phyloP scores from a whole-genome alignment of 1,140 invertebrate genomes.

The Bursaphelenchus mucronatus region DNA sequence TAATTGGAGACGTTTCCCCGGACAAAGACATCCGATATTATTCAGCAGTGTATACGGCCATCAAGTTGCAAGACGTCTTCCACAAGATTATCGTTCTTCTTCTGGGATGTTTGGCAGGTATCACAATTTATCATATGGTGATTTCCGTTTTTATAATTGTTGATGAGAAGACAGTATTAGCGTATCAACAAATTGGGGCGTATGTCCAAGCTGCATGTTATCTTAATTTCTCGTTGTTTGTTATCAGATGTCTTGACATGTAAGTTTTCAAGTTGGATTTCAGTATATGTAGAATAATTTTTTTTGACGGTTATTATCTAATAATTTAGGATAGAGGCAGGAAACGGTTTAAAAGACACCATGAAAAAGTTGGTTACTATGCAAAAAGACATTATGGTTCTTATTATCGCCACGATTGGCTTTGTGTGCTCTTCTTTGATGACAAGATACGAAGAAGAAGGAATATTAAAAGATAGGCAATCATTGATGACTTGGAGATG shows the following conservation, averaged over 20 bases:
- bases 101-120: constrained; percentile 24
- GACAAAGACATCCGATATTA: constrained; percentile 7
- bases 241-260: constrained; percentile 27
- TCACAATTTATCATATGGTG: constrained; percentile 19
- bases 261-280: neutral
- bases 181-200: constrained; percentile 24
- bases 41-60: constrained; percentile 19
- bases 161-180: constrained; percentile 22
- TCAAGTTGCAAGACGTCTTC: constrained; percentile 11
- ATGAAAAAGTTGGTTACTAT: constrained; percentile 11
- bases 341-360: constrained; percentile 7
- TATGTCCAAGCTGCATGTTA: constrained; percentile 32
- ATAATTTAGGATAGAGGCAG: constrained; percentile 17
- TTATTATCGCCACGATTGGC: constrained; percentile 12
- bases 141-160: constrained; percentile 17
- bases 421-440: constrained; percentile 16
- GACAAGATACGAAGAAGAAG: constrained; percentile 22
- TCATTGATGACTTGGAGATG: constrained; percentile 12
- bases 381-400: constrained; percentile 19
- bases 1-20: neutral
- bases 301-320: no score
- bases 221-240: constrained; percentile 20
- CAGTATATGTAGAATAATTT: constrained; percentile 28
- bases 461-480: constrained; percentile 7
- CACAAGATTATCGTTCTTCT: constrained; percentile 26